Evolutionary conservation across 1,140 invertebrate genomes (phyloP), one percentile per base, ranked within the genome.

Genomic region (Megalopta genalis): DNA sequence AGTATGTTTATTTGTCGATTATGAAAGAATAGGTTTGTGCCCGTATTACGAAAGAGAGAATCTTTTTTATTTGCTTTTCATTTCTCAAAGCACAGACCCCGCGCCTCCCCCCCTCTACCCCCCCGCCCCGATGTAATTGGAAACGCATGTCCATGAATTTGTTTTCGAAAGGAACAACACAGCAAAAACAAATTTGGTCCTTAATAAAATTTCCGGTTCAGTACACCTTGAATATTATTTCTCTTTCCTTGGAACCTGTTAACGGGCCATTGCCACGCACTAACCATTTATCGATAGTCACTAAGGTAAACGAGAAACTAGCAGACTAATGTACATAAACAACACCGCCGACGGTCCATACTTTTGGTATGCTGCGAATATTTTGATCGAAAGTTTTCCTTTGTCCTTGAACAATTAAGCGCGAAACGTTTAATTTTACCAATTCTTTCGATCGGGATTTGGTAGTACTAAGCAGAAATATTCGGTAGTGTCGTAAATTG

Each of bases 141-240:
- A 57, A 57, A 68, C 77, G 60, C 68, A 82, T 86, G 85, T 86
- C 73, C 73, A 67, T 78, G 67, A 21, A 81, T 85, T 86, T 83
- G 77, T 86, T 86, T 76, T 80, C 62, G 49, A 59, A 80, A 83
- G 73, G 77, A 77, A 86, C 62, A 60, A 63, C 74, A 82, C 49
- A 68, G 68, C 54, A 59, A 25, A 32, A 77, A 37, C n/a, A 74
- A 67, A 74, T 80, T 84, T 81, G 77, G 87, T 90, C 85, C 85
- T 86, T 82, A 91, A 91, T 90, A 89, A 91, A 91, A 89, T 85
- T 78, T 90, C 86, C 85, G 88, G 88, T 89, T 88, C 88, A 89
- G 86, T 88, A 77, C 77, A 81, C 18, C 14, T 63, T 27, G 60
- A 4, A 46, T 77, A 39, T 67, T n/a, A n/a, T 78, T 71, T 60